These are phyloP conservation scores for Euphonia xanthogaster DNA, from an alignment of 2,797 vertebrate species.

Conservation along the genomic window DNA sequence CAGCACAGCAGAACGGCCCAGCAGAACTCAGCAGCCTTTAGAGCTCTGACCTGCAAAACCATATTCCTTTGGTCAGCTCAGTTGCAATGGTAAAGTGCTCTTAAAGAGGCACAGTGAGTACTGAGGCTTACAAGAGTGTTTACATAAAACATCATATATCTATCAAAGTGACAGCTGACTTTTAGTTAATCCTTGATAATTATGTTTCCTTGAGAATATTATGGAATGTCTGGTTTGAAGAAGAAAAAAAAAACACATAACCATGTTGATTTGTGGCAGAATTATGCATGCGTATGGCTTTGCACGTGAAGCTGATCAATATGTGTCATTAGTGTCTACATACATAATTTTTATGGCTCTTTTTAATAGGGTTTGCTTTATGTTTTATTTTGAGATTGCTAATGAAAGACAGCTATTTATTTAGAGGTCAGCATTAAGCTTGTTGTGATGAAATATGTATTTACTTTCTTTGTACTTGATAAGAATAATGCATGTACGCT, in stretches of 20 bases:
- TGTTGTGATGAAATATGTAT: slow-evolving; percentile 62
- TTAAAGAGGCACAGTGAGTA: background rate
- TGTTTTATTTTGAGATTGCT: slow-evolving; percentile 55
- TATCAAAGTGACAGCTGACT: background rate
- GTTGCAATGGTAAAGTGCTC: background rate
- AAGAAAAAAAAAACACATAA: background rate
- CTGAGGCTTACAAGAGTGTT: background rate
- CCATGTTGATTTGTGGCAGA: slow-evolving; percentile 30
- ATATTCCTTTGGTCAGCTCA: background rate
- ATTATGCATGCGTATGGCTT: background rate
- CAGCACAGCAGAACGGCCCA: background rate
- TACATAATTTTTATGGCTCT: slow-evolving; percentile 61
- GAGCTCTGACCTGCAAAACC: background rate
- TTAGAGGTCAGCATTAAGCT: slow-evolving; percentile 56
- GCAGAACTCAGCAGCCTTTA: background rate
- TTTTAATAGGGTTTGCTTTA: slow-evolving; percentile 56
- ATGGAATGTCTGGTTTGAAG: background rate
- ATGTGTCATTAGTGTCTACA: slow-evolving; percentile 54
- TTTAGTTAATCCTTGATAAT: slow-evolving; percentile 23
- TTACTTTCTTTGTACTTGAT: slow-evolving; percentile 60
- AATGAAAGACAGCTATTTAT: slow-evolving; percentile 62
- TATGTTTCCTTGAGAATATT: slow-evolving; percentile 9
- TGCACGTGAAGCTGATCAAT: slow-evolving; percentile 39
- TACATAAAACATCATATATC: background rate
- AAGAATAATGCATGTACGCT: slow-evolving; percentile 43